phyloP scores from a whole-genome alignment of 1,140 invertebrate genomes.

The Euura saliciscinereae region DNA sequence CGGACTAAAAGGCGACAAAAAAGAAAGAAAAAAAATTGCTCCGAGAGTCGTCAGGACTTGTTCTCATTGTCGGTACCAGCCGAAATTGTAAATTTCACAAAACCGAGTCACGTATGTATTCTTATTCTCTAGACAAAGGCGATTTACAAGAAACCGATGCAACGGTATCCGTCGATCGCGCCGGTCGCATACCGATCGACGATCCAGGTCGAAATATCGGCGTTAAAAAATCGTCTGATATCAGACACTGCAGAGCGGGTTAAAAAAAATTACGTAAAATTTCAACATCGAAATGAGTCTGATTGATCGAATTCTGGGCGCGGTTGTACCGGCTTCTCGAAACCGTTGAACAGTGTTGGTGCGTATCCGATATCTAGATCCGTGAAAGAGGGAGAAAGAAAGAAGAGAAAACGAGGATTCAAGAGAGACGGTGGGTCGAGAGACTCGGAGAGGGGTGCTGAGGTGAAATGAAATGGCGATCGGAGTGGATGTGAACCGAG shows the following conservation, averaged over 20 bases:
- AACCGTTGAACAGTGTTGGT: too few species aligned
- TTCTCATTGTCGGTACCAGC: neutral
- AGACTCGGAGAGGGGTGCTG: constrained; percentile 28
- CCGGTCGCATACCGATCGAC: too few species aligned
- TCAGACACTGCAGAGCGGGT: neutral
- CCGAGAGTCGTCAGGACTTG: neutral
- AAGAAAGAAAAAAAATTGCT: neutral
- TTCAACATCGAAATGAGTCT: neutral
- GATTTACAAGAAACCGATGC: too few species aligned
- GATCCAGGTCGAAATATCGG: too few species aligned
- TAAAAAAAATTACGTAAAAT: neutral
- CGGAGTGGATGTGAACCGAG: constrained; percentile 45
- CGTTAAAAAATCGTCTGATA: too few species aligned
- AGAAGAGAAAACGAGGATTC: constrained; percentile 31
- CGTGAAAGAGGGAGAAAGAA: constrained; percentile 13
- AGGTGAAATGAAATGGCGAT: constrained; percentile 48
- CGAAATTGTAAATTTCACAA: neutral
- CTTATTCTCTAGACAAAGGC: too few species aligned
- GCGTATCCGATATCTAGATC: too few species aligned
- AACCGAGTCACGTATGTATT: neutral
- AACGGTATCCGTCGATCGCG: too few species aligned
- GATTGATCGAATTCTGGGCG: neutral
- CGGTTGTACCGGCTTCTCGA: neutral
- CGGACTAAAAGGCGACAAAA: neutral
- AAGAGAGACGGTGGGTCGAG: constrained; percentile 42